Evolutionary conservation across 2,113 vertebrate genomes (phyloP).

Genomic region (Coreoperca whiteheadi): DNA sequence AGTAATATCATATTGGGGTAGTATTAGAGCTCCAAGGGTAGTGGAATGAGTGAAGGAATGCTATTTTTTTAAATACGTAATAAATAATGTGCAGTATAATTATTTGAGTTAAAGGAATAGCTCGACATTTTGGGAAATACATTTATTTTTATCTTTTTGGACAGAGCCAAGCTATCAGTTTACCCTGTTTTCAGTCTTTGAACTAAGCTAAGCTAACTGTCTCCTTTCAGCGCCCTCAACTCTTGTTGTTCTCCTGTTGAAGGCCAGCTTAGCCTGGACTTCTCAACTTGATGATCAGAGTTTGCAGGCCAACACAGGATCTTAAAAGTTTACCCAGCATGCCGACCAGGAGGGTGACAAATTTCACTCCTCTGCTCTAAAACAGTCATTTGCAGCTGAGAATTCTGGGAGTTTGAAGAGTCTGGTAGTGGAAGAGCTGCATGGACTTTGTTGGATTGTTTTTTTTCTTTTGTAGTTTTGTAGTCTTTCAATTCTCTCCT

Average conservation of each 20-base stretch:
- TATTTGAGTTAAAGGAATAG: not conserved
- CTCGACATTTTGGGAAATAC: no score
- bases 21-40: not conserved
- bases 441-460: constrained; percentile 9
- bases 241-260: not conserved
- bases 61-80: not conserved
- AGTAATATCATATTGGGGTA: not conserved
- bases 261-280: constrained; percentile 14
- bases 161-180: not conserved
- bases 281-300: constrained; percentile 62
- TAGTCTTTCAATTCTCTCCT: not conserved
- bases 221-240: not conserved
- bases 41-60: not conserved
- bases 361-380: constrained; percentile 83
- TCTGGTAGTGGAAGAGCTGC: constrained; percentile 19
- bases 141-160: no score
- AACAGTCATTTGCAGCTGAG: constrained; percentile 73
- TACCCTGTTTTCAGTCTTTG: not conserved
- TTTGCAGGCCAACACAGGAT: constrained; percentile 74
- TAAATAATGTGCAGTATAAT: not conserved
- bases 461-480: not conserved
- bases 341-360: constrained; percentile 72
- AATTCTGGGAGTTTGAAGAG: constrained; percentile 60
- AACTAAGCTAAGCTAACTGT: not conserved
- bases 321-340: constrained; percentile 80